These are phyloP conservation scores for Acipenser transmontanus DNA, from an alignment of 2,797 vertebrate genomes.

Conservation along the genomic window DNA sequence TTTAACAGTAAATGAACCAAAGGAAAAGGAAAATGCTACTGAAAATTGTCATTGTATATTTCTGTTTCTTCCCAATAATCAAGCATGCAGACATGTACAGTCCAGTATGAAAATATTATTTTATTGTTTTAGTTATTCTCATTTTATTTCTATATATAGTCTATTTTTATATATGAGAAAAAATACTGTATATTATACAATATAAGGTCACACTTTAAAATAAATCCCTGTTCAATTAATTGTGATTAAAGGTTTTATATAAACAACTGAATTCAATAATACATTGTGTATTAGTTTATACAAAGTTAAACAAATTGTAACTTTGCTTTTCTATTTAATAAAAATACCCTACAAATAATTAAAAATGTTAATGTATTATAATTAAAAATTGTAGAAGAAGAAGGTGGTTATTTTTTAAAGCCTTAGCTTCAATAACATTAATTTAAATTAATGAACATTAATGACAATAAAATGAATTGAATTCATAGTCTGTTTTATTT, in stretches of 20 bases:
- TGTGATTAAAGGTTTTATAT: background rate
- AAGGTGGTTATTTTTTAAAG: background rate
- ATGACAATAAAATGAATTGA: background rate
- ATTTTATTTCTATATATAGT: conserved; percentile 44
- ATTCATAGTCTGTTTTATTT: background rate
- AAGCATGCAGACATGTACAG: conserved; percentile 35
- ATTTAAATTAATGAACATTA: background rate
- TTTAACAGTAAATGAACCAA: conserved; percentile 47
- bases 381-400: background rate
- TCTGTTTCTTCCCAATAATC: conserved; percentile 46
- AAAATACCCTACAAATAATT: conserved; percentile 56
- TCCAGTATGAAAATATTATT: conserved; percentile 50
- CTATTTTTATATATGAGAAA: conserved; percentile 37
- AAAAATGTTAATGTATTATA: background rate
- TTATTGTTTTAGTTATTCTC: conserved; percentile 58
- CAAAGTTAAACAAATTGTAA: background rate
- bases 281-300: background rate
- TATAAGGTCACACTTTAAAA: conserved; percentile 17
- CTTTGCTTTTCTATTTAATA: conserved; percentile 60
- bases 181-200: conserved; percentile 48
- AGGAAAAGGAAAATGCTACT: conserved; percentile 42
- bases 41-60: conserved; percentile 47
- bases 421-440: too few species aligned
- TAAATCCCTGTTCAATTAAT: background rate
- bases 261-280: background rate